Conservation (phyloP, 2,113 vertebrate genomes). For the Macaca fascicularis region T2T-MFA8v1.1 NC_088394.1:15007501-15008000, state of each 20-base stretch:
- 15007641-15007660: neutral
- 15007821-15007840: neutral
- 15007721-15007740: neutral
- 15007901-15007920: neutral
- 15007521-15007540: constrained; percentile 16
- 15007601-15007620: constrained; percentile 37
- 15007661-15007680: neutral
- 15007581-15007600: constrained; percentile 39
- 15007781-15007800: constrained; percentile 46
- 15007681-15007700: neutral
- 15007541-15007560: neutral
- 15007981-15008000: constrained; percentile 26
- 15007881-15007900: neutral
- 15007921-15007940: neutral
- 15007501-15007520: neutral
- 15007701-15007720: constrained; percentile 31
- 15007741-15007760: constrained; percentile 58
- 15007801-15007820: neutral
- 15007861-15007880: neutral
- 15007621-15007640: constrained; percentile 4
- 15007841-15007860: neutral
- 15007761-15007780: constrained; percentile 28
- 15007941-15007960: neutral
- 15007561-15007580: neutral
- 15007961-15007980: neutral